Percentiles rank a stretch among this genome's conserved stretches.
These are phyloP conservation scores for Drosophila histrio DNA, from an alignment of 2,888 invertebrate species.

Conservation along the genomic window DNA sequence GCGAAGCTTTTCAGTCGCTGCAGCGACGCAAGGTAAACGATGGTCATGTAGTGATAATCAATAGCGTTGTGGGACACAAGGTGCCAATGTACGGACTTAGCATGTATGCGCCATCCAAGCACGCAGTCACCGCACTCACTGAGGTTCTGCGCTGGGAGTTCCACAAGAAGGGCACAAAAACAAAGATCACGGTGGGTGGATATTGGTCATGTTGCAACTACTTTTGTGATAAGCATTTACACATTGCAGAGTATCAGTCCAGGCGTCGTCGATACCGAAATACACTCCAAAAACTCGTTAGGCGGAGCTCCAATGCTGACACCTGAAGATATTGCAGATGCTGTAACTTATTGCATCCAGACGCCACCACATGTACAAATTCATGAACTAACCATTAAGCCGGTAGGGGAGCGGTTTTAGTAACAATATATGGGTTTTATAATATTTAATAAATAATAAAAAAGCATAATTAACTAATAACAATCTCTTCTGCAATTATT, in stretches of 20 bases:
- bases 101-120: conserved; percentile 78
- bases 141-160: conserved; percentile 80
- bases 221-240: background rate
- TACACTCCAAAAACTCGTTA: conserved; percentile 22
- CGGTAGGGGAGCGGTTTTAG: too few relatives aligned
- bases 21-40: conserved; percentile 83
- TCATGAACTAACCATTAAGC: too few relatives aligned
- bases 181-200: conserved; percentile 10
- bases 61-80: conserved; percentile 63
- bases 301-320: conserved; percentile 25
- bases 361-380: too few relatives aligned
- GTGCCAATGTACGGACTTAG: conserved; percentile 79
- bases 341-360: conserved; percentile 60
- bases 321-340: conserved; percentile 61
- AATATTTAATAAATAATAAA: too few relatives aligned
- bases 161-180: conserved; percentile 12
- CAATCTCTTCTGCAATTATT: too few relatives aligned
- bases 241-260: conserved; percentile 69
- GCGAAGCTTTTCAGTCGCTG: conserved; percentile 85
- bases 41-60: conserved; percentile 80
- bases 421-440: too few relatives aligned
- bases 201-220: background rate
- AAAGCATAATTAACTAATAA: too few relatives aligned
- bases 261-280: conserved; percentile 65
- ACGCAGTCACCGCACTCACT: conserved; percentile 77